Conservation (phyloP, 2,113 vertebrate species). For the Erinaceus europaeus region DNA sequence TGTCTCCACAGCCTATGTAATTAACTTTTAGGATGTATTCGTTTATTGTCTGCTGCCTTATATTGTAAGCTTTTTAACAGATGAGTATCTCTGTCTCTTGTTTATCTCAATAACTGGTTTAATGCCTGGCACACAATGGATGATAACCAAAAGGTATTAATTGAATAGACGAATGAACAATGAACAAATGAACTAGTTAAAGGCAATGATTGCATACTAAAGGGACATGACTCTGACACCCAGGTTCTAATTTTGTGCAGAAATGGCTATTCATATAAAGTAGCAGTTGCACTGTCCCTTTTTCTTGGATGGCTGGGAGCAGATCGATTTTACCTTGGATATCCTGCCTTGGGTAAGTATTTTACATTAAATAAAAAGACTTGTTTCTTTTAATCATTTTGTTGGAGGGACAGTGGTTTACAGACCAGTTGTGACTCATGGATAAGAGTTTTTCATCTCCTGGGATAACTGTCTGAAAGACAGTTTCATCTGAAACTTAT, state of each 20-base stretch:
- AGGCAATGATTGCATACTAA: neutral
- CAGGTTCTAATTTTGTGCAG: conserved; percentile 80
- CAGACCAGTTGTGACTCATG: too few relatives aligned
- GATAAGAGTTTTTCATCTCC: too few relatives aligned
- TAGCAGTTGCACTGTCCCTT: conserved; percentile 95
- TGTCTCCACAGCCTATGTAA: too few relatives aligned
- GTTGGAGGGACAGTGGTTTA: too few relatives aligned
- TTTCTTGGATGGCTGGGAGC: conserved; percentile 98
- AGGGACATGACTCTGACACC: conserved; percentile 55
- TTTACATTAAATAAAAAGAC: conserved; percentile 17
- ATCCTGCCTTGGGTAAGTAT: conserved; percentile 94
- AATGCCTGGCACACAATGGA: neutral
- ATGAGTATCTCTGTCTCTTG: neutral
- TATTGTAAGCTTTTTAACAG: neutral
- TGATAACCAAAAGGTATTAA: neutral
- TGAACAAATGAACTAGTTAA: neutral
- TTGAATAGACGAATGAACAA: neutral
- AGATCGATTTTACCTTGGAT: conserved; percentile 97
- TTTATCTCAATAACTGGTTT: neutral
- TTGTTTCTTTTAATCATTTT: too few relatives aligned
- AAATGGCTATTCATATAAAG: conserved; percentile 96
- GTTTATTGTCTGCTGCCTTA: neutral
- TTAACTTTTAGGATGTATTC: conserved; percentile 14
- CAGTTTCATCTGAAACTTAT: too few relatives aligned
- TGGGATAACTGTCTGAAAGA: too few relatives aligned